These are phyloP conservation scores for Enteromius trimaculatus DNA, from an alignment of 2,797 vertebrate species.

Conservation along the genomic window DNA sequence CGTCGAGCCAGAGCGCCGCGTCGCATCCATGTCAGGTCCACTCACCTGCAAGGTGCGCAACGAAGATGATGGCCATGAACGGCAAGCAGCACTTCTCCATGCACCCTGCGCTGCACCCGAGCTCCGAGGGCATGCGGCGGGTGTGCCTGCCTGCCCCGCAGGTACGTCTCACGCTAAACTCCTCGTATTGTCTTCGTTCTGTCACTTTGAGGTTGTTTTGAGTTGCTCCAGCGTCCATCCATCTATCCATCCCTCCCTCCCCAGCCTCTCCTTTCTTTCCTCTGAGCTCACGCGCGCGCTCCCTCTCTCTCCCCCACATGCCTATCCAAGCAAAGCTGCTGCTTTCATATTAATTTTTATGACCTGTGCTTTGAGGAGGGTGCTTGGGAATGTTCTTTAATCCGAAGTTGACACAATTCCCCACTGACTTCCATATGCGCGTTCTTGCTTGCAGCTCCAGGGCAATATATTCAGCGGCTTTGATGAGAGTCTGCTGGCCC, in stretches of 20 bases:
- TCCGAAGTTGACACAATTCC: constrained; percentile 93
- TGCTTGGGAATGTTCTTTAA: constrained; percentile 86
- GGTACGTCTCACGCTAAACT: constrained; percentile 80
- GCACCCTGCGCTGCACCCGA: constrained; percentile 87
- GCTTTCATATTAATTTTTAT: constrained; percentile 97
- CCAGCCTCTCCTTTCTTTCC: constrained; percentile 41
- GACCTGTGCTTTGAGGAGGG: constrained; percentile 91
- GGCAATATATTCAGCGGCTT: constrained; percentile 97
- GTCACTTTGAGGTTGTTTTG: constrained; percentile 25
- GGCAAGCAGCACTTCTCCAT: constrained; percentile 92
- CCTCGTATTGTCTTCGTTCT: constrained; percentile 22
- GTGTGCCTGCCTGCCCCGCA: constrained; percentile 92
- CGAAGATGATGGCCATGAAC: constrained; percentile 92
- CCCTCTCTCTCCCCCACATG: constrained; percentile 75
- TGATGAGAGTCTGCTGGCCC: constrained; percentile 96
- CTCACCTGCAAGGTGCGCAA: constrained; percentile 78
- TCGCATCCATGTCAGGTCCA: constrained; percentile 75
- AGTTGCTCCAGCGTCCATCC: constrained; percentile 56
- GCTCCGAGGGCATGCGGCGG: constrained; percentile 92
- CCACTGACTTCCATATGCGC: constrained; percentile 89
- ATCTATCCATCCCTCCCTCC: constrained; percentile 62
- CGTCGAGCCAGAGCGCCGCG: constrained; percentile 71
- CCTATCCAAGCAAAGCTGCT: constrained; percentile 84
- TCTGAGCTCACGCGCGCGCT: background rate
- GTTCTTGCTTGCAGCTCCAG: constrained; percentile 92